Evolutionary conservation across 2,113 vertebrate genomes (phyloP), one percentile per base, ranked within the genome.

Genomic region (Eulemur rufifrons): DNA sequence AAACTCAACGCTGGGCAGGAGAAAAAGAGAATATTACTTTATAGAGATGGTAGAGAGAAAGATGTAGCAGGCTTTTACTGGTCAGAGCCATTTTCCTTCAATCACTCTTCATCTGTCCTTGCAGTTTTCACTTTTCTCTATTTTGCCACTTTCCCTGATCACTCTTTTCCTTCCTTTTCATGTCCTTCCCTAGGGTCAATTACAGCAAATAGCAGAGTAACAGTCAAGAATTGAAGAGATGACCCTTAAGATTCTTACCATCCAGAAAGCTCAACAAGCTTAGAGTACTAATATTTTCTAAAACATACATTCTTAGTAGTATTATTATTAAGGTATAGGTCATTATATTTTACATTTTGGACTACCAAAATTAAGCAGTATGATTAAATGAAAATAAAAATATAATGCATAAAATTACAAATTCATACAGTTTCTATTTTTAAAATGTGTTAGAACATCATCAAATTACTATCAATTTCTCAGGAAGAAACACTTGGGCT

Each of bases 301-400:
- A 54, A 2, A 89, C 15, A 54, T 18, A 66, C 17, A 6, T n/a
- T 76, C 32, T 59, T 20, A 39, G 20, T 64, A 34, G 47, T 34
- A 47, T 5, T 1, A 23, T 1, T 2, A 80, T 29, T 78, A 93
- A 74, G n/a, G 27, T 45, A 45, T 80, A 9, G 64, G n/a, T 21
- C n/a, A 69, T 25, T 92, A 15, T 27, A 90, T 2, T 71, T 86
- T 63, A 91, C 2, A 84, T 63, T 66, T 54, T 13, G 68, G 52
- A 32, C 11, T 29, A 80, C 15, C 32, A 80, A 87, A 86, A 63
- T 91, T 71, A 86, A 89, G 34, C 52, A 68, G 27, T 34, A 89
- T 93, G 61, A 82, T 66, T 56, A 89, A 90, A n/a, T 76, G 56
- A 73, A 10, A 80, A 74, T 56, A 82, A 73, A 85, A 80, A 91